phyloP scores from a whole-genome alignment of 2,888 invertebrate genomes.

The Caenorhabditis angaria region DNA sequence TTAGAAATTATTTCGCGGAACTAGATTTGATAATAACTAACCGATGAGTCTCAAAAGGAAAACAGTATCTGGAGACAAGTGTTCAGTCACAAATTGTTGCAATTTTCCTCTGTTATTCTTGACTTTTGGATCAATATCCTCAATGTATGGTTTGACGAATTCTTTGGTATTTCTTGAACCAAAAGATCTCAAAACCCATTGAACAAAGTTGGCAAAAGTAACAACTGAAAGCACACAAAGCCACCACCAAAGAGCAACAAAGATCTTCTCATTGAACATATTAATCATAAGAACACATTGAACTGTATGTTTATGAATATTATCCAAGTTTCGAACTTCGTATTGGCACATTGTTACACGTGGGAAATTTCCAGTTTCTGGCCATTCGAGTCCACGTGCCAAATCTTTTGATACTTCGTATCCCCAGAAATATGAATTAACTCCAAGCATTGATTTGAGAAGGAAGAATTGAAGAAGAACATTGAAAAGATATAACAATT shows the following conservation, averaged over 20 bases:
- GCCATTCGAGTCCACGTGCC: constrained; percentile 68
- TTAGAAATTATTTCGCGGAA: neutral
- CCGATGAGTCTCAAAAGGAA: constrained; percentile 65
- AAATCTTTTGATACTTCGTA: constrained; percentile 65
- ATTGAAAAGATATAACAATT: constrained; percentile 66
- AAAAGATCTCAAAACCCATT: constrained; percentile 57
- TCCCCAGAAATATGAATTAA: constrained; percentile 69
- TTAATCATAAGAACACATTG: constrained; percentile 72
- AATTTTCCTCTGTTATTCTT: constrained; percentile 45
- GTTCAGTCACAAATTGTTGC: constrained; percentile 52
- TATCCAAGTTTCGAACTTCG: constrained; percentile 69
- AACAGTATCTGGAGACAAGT: constrained; percentile 66
- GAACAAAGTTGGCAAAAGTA: constrained; percentile 46
- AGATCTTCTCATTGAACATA: constrained; percentile 69
- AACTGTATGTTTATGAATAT: constrained; percentile 70
- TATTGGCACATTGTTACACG: constrained; percentile 72
- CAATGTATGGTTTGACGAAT: constrained; percentile 55
- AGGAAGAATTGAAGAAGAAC: constrained; percentile 67
- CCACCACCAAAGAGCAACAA: constrained; percentile 72
- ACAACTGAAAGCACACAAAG: constrained; percentile 59
- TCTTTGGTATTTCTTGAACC: constrained; percentile 34
- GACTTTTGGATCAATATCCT: constrained; percentile 50
- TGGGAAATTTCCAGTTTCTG: constrained; percentile 69
- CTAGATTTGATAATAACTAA: neutral
- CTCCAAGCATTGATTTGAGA: constrained; percentile 68